Conservation (phyloP, 1,140 invertebrate genomes). For the Drepana arcuata region DNA sequence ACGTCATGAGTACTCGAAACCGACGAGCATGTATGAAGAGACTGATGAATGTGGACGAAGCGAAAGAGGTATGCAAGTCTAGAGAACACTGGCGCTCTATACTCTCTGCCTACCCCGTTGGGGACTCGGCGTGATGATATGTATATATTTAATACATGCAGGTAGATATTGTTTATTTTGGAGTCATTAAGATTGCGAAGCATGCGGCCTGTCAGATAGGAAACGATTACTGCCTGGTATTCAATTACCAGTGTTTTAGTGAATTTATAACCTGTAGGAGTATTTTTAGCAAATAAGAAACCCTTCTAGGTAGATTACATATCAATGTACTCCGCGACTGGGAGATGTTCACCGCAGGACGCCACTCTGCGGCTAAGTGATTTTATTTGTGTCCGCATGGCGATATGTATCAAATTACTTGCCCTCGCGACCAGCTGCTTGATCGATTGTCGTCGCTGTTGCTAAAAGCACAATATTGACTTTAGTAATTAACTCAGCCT, state of each 20-base stretch:
- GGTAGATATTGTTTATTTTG: background rate
- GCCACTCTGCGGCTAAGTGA: conserved; percentile 61
- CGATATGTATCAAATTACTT: conserved; percentile 64
- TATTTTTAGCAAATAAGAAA: conserved; percentile 8
- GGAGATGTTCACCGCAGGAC: conserved; percentile 47
- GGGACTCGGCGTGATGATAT: too few relatives aligned
- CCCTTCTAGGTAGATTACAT: conserved; percentile 25
- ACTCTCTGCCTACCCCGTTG: too few relatives aligned
- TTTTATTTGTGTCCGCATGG: conserved; percentile 68
- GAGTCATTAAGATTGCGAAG: background rate
- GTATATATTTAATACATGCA: too few relatives aligned
- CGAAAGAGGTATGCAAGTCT: too few relatives aligned
- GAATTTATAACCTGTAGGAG: background rate
- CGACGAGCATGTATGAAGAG: too few relatives aligned
- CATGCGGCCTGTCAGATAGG: background rate
- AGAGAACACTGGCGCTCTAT: too few relatives aligned
- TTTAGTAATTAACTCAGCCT: conserved; percentile 36
- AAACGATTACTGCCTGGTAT: background rate
- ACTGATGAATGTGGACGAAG: too few relatives aligned
- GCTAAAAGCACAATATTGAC: conserved; percentile 51
- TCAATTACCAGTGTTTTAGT: background rate
- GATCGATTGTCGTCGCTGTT: conserved; percentile 45
- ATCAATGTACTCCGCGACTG: conserved; percentile 23
- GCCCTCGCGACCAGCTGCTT: conserved; percentile 55
- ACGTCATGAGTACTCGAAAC: too few relatives aligned